Evolutionary conservation across 2,797 vertebrate species (phyloP).

Genomic region (Apodemus agrarius): DNA sequence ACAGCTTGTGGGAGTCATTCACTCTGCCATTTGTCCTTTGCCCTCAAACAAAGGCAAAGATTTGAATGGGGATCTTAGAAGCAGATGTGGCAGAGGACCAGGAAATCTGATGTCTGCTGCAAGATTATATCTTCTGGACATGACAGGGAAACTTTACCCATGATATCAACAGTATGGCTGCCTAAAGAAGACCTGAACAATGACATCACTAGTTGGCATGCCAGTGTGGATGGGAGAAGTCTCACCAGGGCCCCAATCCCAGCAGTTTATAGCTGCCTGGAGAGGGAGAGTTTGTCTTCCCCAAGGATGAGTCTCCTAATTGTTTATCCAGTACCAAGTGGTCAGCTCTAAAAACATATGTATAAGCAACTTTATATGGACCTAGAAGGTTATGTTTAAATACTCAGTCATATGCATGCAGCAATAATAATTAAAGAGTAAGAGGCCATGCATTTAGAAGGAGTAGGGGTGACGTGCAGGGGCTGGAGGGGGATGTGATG

Average conservation of each 20-base stretch:
- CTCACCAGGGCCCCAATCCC: neutral
- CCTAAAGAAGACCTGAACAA: neutral
- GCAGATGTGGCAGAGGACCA: neutral
- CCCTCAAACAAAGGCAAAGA: neutral
- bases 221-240: neutral
- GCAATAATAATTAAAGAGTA: neutral
- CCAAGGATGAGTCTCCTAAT: neutral
- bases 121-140: neutral
- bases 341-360: neutral
- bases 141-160: neutral
- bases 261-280: neutral
- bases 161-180: neutral
- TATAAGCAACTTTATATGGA: neutral
- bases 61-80: neutral
- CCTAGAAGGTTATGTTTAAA: neutral
- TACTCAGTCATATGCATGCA: neutral
- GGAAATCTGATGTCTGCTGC: neutral
- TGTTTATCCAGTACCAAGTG: neutral
- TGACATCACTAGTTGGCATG: neutral
- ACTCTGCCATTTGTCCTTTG: neutral
- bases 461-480: neutral
- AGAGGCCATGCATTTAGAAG: neutral
- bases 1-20: neutral
- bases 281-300: neutral
- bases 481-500: neutral